Percentiles rank a stretch among this genome's conserved stretches.
Conservation (phyloP, 2,888 invertebrate genomes). For the Aphidius colemani region DNA sequence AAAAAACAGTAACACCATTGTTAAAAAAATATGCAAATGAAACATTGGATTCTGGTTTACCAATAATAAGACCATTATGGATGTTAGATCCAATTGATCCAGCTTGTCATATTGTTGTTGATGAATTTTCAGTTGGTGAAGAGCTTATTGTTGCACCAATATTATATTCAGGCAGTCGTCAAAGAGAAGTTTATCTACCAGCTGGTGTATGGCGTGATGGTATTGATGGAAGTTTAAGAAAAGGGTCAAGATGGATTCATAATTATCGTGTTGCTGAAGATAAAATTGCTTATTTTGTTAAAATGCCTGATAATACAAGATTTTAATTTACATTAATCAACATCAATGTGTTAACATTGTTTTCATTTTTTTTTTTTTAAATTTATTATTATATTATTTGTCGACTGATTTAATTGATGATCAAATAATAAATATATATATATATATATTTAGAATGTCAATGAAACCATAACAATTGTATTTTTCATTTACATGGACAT, state of each 20-base stretch:
- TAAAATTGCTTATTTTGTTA: slow-evolving; percentile 81
- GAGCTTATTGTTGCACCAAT: slow-evolving; percentile 91
- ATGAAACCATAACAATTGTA: too few species aligned
- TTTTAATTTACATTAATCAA: slow-evolving; percentile 61
- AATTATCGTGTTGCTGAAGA: slow-evolving; percentile 80
- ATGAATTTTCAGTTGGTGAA: slow-evolving; percentile 89
- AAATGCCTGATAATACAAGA: slow-evolving; percentile 82
- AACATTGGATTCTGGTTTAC: slow-evolving; percentile 79
- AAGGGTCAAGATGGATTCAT: slow-evolving; percentile 90
- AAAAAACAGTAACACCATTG: slow-evolving; percentile 75
- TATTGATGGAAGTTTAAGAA: slow-evolving; percentile 81
- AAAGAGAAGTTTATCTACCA: slow-evolving; percentile 85
- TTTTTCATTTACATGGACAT: background rate
- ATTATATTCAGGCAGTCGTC: slow-evolving; percentile 70
- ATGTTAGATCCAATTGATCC: slow-evolving; percentile 82
- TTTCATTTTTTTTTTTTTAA: background rate
- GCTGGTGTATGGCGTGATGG: slow-evolving; percentile 93
- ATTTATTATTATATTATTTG: too few species aligned
- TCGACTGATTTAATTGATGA: too few species aligned
- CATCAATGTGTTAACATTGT: background rate
- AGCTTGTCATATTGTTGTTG: slow-evolving; percentile 75
- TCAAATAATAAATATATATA: too few species aligned
- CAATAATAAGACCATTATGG: slow-evolving; percentile 88
- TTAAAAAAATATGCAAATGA: slow-evolving; percentile 79
- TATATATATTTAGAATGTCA: background rate